Base-by-base conservation (phyloP, 2,888 invertebrate genomes). In the Acanthosoma haemorrhoidale region DNA sequence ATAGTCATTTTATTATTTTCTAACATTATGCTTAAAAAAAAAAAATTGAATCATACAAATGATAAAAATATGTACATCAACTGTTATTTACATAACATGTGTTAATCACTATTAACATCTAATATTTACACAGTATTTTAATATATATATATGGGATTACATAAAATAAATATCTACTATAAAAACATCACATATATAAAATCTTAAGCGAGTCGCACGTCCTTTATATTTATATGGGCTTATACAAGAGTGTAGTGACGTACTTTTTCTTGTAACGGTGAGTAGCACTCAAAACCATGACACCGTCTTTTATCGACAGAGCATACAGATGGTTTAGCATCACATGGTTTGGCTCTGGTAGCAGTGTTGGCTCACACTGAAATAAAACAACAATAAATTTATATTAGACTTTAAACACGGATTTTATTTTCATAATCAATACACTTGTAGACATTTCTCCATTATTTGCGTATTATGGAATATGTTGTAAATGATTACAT, bases 321-420 rank as follows among this genome's bases (percentile, higher is more conserved):
- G 99, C 99, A 81, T 99, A 99, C 69, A 99, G 84, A 81, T 99
- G 99, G 82, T 99, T 99, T 78, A 99, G 84, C 99, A 99, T 99
- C 29, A 99, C 99, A 80, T 99, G 99, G 81, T 98, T 98, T 63
- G 99, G 99, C 83, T 99, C 98, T n/a, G 99, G 99, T 76, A 99
- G 83, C 76, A 99, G 84, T 61, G 97, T 97, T 63, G 99, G 99
- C 81, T 99, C 99, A 82, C 97, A 97, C 93, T 96, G 82, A 67
- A 67, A 51, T 31, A 8, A 60, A n/a, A n/a, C n/a, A n/a, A n/a
- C n/a, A n/a, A n/a, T n/a, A 32, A 32, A 32, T 32, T 32, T 32
- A 32, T 32, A 32, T 6, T n/a, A n/a, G n/a, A n/a, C n/a, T n/a
- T n/a, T n/a, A n/a, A n/a, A n/a, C n/a, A n/a, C n/a, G n/a, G n/a